Evolutionary conservation across 2,888 invertebrate species (phyloP), one percentile per base, ranked within the genome.

Genomic region (Lasius fuliginosus): DNA sequence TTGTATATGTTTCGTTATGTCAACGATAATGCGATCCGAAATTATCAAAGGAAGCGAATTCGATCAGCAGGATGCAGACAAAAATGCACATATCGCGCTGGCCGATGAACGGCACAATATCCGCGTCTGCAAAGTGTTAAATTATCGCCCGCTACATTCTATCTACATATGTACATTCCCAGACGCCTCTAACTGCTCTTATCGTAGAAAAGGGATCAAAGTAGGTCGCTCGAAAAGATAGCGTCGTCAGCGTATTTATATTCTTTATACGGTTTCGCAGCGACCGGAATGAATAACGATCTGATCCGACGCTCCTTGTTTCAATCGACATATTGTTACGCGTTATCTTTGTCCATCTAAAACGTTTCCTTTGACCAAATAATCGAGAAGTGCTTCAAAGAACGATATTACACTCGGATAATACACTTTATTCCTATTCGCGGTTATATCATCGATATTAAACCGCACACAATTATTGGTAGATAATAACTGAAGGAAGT

Each of bases 201-300:
- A 85, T 84, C 85, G 30, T 65, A 76, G 75, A 62, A 86, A 90
- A 90, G 83, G 75, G 74, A 83, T 49, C 69, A 56, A 89, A 89
- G 62, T 89, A 76, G 90, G 90, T 88, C 89, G 46, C 30, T 76
- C 42, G 81, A 84, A 85, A 84, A 85, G 83, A 71, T 87, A 84
- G 83, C 73, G 58, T 49, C 65, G 53, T 58, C 33, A 46, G 53
- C 58, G 30, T 46, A 40, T 49, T 56, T 67, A 27, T 67, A 33
- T 30, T 79, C 33, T 36, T 46, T 46, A 11, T 60, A 46, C 9
- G 12, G 27, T 76, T 62, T 53, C 65, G 74, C 58, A 11, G 30
- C 33, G 42, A 8, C 12, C 6, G 71, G 42, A 58, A 69, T 42
- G 8, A 11, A 60, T 46, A 42, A 71, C 42, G n/a, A 23, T 5